A percentile compares a stretch with the other conserved stretches of the same genome.
Conservation (phyloP, 2,797 vertebrate species). For the Mormyrops boulengeri region DNA sequence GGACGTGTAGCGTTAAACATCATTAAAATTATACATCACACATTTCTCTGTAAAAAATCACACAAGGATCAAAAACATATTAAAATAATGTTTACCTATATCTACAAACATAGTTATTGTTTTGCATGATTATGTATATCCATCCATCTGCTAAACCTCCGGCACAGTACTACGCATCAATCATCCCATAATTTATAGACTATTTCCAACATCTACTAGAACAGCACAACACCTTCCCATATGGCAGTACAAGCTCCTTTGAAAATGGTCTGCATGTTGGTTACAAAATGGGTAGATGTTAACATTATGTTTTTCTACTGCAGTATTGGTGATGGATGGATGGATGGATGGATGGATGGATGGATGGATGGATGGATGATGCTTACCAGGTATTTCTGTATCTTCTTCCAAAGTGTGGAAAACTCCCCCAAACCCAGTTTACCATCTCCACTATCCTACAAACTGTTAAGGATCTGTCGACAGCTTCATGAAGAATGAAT, state of each 20-base stretch:
- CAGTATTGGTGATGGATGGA: not conserved
- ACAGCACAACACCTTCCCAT: not conserved
- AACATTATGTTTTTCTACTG: not conserved
- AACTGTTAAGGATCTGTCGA: constrained; percentile 50
- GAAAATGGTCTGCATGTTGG: not conserved
- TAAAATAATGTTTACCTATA: not conserved
- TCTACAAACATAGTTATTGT: not conserved
- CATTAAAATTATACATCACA: not conserved
- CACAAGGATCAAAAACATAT: not conserved
- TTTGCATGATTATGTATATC: not conserved
- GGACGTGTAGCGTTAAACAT: not conserved
- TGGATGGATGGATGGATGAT: not conserved
- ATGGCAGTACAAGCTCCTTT: not conserved
- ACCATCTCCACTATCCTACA: constrained; percentile 66
- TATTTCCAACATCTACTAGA: not conserved
- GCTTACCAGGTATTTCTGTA: constrained; percentile 76
- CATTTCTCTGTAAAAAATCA: not conserved
- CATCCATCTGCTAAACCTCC: not conserved
- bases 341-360: not conserved
- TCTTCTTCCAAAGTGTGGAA: constrained; percentile 81
- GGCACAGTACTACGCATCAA: not conserved
- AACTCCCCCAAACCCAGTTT: constrained; percentile 73
- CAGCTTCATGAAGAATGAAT: not conserved
- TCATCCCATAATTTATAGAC: not conserved
- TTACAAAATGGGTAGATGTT: not conserved